Evolutionary conservation across 2,888 invertebrate genomes (phyloP).

Genomic region (Sepiola atlantica): DNA sequence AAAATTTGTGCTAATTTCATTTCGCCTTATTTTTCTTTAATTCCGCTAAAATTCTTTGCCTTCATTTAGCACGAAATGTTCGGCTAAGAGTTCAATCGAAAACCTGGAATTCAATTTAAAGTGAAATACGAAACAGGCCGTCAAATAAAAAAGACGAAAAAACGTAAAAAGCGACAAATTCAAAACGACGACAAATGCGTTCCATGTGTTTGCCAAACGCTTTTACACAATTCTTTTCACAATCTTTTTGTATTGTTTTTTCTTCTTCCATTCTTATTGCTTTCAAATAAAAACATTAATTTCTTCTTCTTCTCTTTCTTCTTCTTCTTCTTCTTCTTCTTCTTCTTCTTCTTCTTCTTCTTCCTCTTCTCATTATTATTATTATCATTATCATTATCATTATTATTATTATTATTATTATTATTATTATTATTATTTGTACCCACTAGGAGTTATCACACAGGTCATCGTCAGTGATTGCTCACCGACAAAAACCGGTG

Average conservation of each 20-base stretch:
- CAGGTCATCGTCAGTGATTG: too few species aligned
- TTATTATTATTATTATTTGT: too few species aligned
- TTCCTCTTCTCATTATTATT: too few species aligned
- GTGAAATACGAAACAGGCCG: background rate
- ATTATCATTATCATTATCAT: too few species aligned
- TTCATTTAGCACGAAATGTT: background rate
- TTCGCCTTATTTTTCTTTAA: background rate
- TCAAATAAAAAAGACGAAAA: background rate
- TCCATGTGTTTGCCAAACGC: background rate
- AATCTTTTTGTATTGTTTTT: background rate
- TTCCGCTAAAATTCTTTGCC: background rate
- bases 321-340: too few species aligned
- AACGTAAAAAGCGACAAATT: background rate
- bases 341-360: too few species aligned
- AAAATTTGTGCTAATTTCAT: background rate
- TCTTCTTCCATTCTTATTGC: background rate
- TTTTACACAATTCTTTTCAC: background rate
- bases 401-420: too few species aligned
- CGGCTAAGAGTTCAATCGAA: constrained; percentile 18
- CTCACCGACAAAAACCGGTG: too few species aligned
- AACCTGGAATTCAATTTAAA: constrained; percentile 1
- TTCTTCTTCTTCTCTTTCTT: too few species aligned
- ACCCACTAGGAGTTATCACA: too few species aligned
- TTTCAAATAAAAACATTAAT: too few species aligned
- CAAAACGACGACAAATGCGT: background rate